Conservation (phyloP, 2,888 invertebrate species). For the Hemaris fuciformis region DNA sequence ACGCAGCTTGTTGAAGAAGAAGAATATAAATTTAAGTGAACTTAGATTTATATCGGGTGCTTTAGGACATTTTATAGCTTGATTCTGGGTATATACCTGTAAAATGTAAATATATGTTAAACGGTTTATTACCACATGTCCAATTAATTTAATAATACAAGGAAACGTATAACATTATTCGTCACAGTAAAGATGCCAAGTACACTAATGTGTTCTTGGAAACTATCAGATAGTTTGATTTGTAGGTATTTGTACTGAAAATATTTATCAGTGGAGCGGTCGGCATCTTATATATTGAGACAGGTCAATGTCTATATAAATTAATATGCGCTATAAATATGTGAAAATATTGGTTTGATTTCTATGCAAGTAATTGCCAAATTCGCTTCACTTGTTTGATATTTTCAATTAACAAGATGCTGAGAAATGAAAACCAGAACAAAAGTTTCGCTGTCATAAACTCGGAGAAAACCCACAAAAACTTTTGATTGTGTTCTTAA, state of each 20-base stretch:
- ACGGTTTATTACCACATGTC: neutral
- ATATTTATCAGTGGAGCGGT: neutral
- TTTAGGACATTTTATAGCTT: too few species aligned
- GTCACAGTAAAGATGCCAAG: constrained; percentile 6
- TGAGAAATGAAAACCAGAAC: neutral
- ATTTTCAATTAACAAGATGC: neutral
- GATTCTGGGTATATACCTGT: too few species aligned
- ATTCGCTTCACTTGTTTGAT: neutral
- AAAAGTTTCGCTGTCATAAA: neutral
- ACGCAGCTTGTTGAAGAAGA: too few species aligned
- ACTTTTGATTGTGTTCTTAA: too few species aligned
- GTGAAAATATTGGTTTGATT: neutral
- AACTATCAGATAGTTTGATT: neutral
- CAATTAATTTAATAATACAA: neutral
- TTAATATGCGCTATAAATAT: neutral
- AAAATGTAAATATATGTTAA: neutral
- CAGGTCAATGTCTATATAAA: neutral
- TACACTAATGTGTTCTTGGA: neutral
- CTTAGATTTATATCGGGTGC: too few species aligned
- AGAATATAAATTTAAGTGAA: too few species aligned
- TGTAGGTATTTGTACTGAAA: neutral
- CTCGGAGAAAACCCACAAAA: too few species aligned
- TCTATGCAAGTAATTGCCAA: neutral
- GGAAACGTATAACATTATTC: neutral
- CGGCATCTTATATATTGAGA: neutral